These are phyloP conservation scores for Cynocephalus volans DNA, from an alignment of 2,113 vertebrate species.

Conservation along the genomic window DNA sequence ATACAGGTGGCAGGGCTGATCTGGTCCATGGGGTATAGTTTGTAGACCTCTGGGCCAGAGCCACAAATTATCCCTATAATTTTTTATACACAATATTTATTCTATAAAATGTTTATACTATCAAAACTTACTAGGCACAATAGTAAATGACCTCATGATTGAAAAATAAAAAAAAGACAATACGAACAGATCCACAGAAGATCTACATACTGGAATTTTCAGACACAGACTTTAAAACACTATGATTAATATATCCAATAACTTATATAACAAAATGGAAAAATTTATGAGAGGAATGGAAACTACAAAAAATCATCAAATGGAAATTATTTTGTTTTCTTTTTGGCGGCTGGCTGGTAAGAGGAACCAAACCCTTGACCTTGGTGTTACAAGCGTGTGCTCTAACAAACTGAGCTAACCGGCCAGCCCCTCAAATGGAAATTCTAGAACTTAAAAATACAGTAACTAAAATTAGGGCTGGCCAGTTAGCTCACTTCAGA, in stretches of 20 bases:
- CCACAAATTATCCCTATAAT: neutral
- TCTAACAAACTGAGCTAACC: too few relatives aligned
- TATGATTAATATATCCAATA: neutral
- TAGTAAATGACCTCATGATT: neutral
- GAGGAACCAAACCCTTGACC: too few relatives aligned
- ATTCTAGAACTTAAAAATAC: conserved; percentile 20
- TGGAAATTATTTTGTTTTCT: too few relatives aligned
- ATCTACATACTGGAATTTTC: neutral
- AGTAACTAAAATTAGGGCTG: neutral
- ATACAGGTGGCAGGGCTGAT: neutral
- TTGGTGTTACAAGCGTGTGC: too few relatives aligned
- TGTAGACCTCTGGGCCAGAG: neutral
- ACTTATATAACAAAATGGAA: conserved; percentile 40
- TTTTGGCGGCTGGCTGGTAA: too few relatives aligned
- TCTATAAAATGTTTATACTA: neutral
- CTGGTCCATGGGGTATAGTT: neutral
- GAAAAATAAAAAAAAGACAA: neutral
- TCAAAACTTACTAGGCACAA: neutral
- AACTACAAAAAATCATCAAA: conserved; percentile 24
- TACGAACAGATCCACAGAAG: neutral
- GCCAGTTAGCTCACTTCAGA: too few relatives aligned
- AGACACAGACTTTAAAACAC: neutral
- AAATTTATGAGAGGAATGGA: neutral
- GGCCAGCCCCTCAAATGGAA: neutral
- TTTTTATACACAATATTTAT: neutral